Evolutionary conservation across 2,797 vertebrate species (phyloP).

Genomic region (Cygnus olor): DNA sequence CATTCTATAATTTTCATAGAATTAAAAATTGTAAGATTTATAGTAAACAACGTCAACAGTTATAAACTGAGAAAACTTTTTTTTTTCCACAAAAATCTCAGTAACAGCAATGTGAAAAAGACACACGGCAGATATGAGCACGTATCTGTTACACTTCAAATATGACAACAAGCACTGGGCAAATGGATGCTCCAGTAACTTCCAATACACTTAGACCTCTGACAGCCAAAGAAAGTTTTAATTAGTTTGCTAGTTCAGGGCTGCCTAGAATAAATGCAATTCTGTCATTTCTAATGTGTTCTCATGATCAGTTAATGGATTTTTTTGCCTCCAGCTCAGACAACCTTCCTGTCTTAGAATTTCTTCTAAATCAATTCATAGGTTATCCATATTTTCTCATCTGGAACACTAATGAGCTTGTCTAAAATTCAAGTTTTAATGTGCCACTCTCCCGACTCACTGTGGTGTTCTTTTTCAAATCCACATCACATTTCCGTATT

Average conservation of each 20-base stretch:
- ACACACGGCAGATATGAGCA: background rate
- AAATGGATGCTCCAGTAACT: background rate
- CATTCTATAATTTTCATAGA: background rate
- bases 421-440: conserved; percentile 5
- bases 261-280: conserved; percentile 15
- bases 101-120: background rate
- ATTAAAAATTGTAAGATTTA: background rate
- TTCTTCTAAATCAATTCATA: conserved; percentile 19
- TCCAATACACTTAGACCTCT: background rate
- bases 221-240: conserved; percentile 51
- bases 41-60: background rate
- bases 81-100: background rate
- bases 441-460: background rate
- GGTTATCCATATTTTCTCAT: conserved; percentile 34
- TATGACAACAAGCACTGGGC: background rate
- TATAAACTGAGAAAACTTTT: background rate
- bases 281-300: conserved; percentile 20
- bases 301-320: conserved; percentile 10
- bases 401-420: conserved; percentile 30
- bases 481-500: background rate
- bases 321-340: conserved; percentile 9
- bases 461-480: background rate
- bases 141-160: background rate
- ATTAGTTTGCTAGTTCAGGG: conserved; percentile 36
- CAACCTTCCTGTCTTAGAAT: background rate